phyloP scores from a whole-genome alignment of 2,888 invertebrate genomes.

The Dorcus hopei region DNA sequence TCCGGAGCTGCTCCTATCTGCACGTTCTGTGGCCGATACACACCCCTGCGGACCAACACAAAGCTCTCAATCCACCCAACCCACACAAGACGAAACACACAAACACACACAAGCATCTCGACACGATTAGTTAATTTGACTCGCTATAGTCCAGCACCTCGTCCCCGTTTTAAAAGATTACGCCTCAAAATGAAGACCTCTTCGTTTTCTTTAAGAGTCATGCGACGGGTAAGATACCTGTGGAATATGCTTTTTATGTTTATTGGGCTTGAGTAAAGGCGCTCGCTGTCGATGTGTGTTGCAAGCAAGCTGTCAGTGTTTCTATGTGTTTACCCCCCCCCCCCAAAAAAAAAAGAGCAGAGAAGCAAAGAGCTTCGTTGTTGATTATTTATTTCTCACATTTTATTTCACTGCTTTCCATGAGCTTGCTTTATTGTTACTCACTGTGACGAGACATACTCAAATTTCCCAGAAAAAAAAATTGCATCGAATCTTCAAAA shows the following conservation, averaged over 20 bases:
- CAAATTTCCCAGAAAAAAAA: too few relatives aligned
- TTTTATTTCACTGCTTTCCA: too few relatives aligned
- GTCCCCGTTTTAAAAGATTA: neutral
- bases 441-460: too few relatives aligned
- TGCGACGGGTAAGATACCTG: slow-evolving; percentile 66
- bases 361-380: too few relatives aligned
- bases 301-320: neutral
- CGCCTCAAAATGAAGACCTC: slow-evolving; percentile 68
- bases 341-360: too few relatives aligned
- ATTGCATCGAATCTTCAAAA: too few relatives aligned
- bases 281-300: neutral
- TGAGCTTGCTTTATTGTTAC: too few relatives aligned
- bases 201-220: slow-evolving; percentile 72
- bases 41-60: too few relatives aligned
- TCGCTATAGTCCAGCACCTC: neutral
- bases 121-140: neutral
- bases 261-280: slow-evolving; percentile 1
- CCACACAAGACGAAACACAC: neutral
- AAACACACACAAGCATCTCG: neutral
- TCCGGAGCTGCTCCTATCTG: slow-evolving; percentile 11
- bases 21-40: slow-evolving; percentile 7
- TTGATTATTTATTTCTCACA: too few relatives aligned
- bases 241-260: slow-evolving; percentile 15
- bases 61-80: too few relatives aligned
- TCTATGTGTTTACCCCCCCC: neutral